A percentile compares a stretch with the other conserved stretches of the same genome.
These are phyloP conservation scores for Poeciliopsis infans DNA, from an alignment of 2,797 vertebrate genomes.

Conservation along the genomic window DNA sequence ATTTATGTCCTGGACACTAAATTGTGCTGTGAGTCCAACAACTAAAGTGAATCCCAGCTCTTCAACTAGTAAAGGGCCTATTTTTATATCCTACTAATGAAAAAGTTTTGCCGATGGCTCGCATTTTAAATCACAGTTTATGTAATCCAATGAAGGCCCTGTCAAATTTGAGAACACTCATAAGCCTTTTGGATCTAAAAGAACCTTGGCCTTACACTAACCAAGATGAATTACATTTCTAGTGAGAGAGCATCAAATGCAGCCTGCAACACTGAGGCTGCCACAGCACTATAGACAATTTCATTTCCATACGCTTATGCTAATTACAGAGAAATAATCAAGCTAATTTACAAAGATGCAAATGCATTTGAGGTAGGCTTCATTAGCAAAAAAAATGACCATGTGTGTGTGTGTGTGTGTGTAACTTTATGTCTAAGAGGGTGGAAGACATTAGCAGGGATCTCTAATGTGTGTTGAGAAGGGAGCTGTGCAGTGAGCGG, in stretches of 20 bases:
- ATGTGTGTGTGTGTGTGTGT: constrained; percentile 6
- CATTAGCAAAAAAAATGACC: constrained; percentile 71
- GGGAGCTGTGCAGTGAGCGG: constrained; percentile 41
- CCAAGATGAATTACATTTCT: constrained; percentile 40
- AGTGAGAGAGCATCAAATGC: constrained; percentile 62
- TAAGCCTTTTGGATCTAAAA: constrained; percentile 28
- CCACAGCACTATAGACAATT: constrained; percentile 72
- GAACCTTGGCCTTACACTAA: constrained; percentile 30
- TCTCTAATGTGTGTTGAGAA: constrained; percentile 58
- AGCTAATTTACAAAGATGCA: constrained; percentile 82
- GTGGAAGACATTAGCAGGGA: constrained; percentile 48
- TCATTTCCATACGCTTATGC: constrained; percentile 82
- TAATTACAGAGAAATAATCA: constrained; percentile 82
- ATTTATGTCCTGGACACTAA: background rate
- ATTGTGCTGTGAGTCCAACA: constrained; percentile 10
- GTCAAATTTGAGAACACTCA: constrained; percentile 43
- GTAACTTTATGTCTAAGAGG: constrained; percentile 17
- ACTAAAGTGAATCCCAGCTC: constrained; percentile 8
- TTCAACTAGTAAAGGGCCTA: constrained; percentile 5
- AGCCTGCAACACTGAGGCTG: constrained; percentile 75
- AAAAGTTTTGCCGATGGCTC: constrained; percentile 17
- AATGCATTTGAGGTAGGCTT: constrained; percentile 77
- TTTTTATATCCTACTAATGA: constrained; percentile 25
- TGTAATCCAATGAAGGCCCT: constrained; percentile 29
- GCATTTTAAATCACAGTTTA: constrained; percentile 33